These are phyloP conservation scores for Drosophila prostipennis DNA, from an alignment of 2,888 invertebrate genomes.

Conservation along the genomic window DNA sequence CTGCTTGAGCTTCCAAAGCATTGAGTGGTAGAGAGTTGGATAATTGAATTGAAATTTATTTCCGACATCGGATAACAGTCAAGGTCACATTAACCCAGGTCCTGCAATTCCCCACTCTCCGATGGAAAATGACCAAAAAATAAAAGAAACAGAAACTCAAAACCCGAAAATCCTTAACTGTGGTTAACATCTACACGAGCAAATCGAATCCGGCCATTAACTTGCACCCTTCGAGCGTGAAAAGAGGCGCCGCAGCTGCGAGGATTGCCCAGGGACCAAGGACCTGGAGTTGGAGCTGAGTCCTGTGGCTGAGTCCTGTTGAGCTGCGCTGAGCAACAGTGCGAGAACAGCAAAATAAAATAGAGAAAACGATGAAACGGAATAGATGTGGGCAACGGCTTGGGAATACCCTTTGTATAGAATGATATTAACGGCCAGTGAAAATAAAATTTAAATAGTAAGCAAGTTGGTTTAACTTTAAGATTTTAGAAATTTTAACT, in stretches of 20 bases:
- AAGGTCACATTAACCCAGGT: conserved; percentile 38
- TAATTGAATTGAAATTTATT: conserved; percentile 33
- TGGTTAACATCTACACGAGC: conserved; percentile 67
- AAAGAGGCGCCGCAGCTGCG: conserved; percentile 56
- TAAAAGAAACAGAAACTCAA: conserved; percentile 21
- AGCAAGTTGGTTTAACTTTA: no score
- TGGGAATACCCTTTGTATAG: not conserved
- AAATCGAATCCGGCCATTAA: conserved; percentile 70
- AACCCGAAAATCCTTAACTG: conserved; percentile 63
- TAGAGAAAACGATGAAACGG: conserved; percentile 10
- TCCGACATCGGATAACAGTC: conserved; percentile 13
- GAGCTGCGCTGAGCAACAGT: conserved; percentile 44
- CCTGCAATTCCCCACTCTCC: conserved; percentile 3
- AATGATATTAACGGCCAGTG: no score
- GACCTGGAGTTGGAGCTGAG: conserved; percentile 21
- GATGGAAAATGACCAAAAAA: not conserved
- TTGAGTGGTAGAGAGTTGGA: not conserved
- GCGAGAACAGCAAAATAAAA: conserved; percentile 38
- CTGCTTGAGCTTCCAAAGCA: not conserved
- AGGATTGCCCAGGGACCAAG: conserved; percentile 34
- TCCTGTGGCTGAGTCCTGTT: conserved; percentile 11
- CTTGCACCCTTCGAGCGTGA: conserved; percentile 73
- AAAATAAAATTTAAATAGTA: no score
- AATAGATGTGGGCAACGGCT: not conserved
- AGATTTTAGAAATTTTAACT: no score